These are phyloP conservation scores for Macrophya alboannulata DNA, from an alignment of 2,888 invertebrate genomes.

Conservation along the genomic window DNA sequence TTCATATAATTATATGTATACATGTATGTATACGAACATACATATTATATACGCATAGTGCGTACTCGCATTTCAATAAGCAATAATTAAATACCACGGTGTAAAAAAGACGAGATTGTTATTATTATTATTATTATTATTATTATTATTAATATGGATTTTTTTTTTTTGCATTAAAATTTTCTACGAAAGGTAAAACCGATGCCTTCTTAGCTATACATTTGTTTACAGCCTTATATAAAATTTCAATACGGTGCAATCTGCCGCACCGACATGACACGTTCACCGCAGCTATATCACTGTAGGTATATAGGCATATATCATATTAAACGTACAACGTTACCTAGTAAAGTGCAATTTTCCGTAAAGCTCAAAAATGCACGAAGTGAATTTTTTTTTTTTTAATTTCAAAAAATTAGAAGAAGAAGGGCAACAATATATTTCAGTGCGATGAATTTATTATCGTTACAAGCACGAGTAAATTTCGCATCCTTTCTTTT, in stretches of 20 bases:
- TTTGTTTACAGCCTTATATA: too few relatives aligned
- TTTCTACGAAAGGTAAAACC: constrained; percentile 34
- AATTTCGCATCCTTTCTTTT: too few relatives aligned
- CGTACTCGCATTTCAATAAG: background rate
- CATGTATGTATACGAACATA: background rate
- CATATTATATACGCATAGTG: too few relatives aligned
- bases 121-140: too few relatives aligned
- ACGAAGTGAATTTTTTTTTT: too few relatives aligned
- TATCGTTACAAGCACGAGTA: too few relatives aligned
- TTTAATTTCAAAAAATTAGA: background rate
- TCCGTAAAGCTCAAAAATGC: too few relatives aligned
- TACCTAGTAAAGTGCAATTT: background rate
- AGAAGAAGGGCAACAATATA: background rate
- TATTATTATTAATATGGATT: too few relatives aligned
- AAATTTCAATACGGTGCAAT: background rate
- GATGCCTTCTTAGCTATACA: background rate
- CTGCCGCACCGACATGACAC: constrained; percentile 30
- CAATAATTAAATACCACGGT: background rate
- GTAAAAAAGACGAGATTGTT: background rate
- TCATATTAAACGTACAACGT: too few relatives aligned
- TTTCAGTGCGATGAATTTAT: background rate
- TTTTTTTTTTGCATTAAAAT: background rate
- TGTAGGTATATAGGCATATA: too few relatives aligned
- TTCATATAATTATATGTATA: background rate
- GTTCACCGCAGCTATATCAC: background rate